These are phyloP conservation scores for Tryphoninae sp. DNA, from an alignment of 2,888 invertebrate genomes.

Conservation along the genomic window DNA sequence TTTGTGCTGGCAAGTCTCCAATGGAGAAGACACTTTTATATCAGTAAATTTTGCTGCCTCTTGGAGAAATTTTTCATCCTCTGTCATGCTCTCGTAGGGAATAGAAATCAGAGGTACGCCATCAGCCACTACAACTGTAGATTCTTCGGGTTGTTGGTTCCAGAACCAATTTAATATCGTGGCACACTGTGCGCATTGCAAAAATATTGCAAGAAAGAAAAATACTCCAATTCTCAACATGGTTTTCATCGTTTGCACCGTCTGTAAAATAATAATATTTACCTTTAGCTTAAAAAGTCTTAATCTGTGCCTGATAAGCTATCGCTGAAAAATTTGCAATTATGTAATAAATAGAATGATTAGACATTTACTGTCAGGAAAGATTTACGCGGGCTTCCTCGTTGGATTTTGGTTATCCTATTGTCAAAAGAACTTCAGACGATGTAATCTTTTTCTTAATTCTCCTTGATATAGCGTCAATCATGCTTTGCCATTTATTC, in stretches of 20 bases:
- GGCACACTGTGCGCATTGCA: conserved; percentile 59
- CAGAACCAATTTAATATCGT: conserved; percentile 78
- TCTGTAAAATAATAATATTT: conserved; percentile 34
- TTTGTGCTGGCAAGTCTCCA: conserved; percentile 87
- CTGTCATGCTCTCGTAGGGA: conserved; percentile 78
- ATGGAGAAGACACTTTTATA: conserved; percentile 83
- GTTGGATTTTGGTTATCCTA: conserved; percentile 22
- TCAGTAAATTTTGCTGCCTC: conserved; percentile 84
- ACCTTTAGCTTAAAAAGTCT: not conserved
- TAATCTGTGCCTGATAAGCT: not conserved
- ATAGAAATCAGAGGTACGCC: conserved; percentile 76
- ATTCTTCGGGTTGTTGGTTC: conserved; percentile 67
- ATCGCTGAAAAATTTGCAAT: conserved; percentile 18
- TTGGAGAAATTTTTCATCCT: conserved; percentile 85
- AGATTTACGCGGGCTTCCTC: conserved; percentile 40
- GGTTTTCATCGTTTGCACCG: conserved; percentile 9
- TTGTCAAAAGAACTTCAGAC: not conserved
- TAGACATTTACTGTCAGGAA: conserved; percentile 46
- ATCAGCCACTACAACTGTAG: conserved; percentile 70
- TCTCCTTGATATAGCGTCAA: not conserved
- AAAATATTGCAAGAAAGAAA: conserved; percentile 44
- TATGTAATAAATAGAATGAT: conserved; percentile 56
- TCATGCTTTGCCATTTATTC: not conserved
- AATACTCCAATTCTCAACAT: not conserved
- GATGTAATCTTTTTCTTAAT: not conserved